Evolutionary conservation across 2,113 vertebrate genomes (phyloP).

Genomic region (Scalopus aquaticus): DNA sequence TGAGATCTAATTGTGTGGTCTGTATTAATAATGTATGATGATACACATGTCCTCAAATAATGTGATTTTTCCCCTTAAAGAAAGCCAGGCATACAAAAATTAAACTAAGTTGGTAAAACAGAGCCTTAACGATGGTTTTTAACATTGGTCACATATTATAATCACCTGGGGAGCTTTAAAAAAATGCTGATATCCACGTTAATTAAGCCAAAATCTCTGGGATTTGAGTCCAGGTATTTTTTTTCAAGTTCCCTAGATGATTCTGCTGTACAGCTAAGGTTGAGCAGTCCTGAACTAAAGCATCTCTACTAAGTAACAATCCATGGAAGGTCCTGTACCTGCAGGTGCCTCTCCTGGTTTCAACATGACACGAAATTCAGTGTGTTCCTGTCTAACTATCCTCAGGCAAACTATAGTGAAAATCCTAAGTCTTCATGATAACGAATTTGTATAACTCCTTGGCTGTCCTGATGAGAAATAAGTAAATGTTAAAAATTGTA

Average conservation of each 20-base stretch:
- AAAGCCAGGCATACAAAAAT: not conserved
- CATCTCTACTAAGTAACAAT: not conserved
- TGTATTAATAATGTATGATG: slow-evolving; percentile 10
- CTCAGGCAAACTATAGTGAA: slow-evolving; percentile 21
- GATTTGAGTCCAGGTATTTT: not conserved
- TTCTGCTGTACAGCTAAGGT: not conserved
- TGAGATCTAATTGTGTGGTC: slow-evolving; percentile 11
- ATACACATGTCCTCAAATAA: not conserved
- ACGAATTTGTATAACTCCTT: slow-evolving; percentile 51
- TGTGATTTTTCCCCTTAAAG: not conserved
- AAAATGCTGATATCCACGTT: not conserved
- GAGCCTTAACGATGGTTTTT: not conserved
- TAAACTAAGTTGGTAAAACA: not conserved
- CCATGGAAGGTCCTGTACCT: no score
- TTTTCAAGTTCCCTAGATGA: not conserved
- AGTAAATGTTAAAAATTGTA: slow-evolving; percentile 69
- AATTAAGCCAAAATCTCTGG: slow-evolving; percentile 19
- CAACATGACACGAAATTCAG: not conserved
- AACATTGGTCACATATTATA: not conserved
- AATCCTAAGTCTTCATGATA: slow-evolving; percentile 37
- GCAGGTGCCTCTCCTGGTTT: not conserved
- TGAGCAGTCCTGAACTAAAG: not conserved
- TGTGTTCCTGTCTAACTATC: not conserved
- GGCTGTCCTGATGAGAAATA: slow-evolving; percentile 49
- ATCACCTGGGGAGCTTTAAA: not conserved